These are phyloP conservation scores for Cetonia aurata DNA, from an alignment of 2,888 invertebrate species.

Conservation along the genomic window DNA sequence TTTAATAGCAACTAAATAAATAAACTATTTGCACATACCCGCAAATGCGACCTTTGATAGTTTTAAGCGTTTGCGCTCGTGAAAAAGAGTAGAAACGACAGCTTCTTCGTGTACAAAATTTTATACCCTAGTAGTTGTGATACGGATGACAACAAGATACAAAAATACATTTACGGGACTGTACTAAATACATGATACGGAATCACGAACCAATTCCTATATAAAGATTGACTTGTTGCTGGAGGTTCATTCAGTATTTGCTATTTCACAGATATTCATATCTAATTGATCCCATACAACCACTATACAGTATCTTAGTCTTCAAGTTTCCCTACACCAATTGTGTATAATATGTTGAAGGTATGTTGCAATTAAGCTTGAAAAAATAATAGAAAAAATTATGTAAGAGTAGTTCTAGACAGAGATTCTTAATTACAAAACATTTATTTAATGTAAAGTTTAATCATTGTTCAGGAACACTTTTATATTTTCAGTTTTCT, in stretches of 20 bases:
- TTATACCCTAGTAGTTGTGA: slow-evolving; percentile 43
- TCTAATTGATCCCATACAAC: background rate
- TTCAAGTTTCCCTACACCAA: too few relatives aligned
- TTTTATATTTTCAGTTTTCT: too few relatives aligned
- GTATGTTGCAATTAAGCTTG: slow-evolving; percentile 16
- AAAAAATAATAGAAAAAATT: background rate
- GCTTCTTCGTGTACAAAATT: slow-evolving; percentile 48
- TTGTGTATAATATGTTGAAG: slow-evolving; percentile 35
- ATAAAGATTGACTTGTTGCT: slow-evolving; percentile 59
- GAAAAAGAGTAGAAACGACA: slow-evolving; percentile 40
- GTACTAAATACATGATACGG: slow-evolving; percentile 64
- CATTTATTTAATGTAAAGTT: too few relatives aligned
- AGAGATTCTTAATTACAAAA: too few relatives aligned
- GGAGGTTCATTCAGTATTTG: slow-evolving; percentile 60
- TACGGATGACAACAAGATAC: slow-evolving; percentile 55
- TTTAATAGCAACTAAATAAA: slow-evolving; percentile 61
- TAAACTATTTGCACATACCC: slow-evolving; percentile 60
- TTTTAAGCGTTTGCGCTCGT: slow-evolving; percentile 54
- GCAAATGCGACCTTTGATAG: slow-evolving; percentile 51
- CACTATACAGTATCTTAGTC: background rate
- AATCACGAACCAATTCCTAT: slow-evolving; percentile 65
- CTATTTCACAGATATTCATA: slow-evolving; percentile 23
- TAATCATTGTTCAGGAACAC: too few relatives aligned
- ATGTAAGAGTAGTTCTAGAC: background rate
- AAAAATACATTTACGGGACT: slow-evolving; percentile 61